Conservation (phyloP, 2,113 vertebrate species). For the Eclectus roratus region DNA sequence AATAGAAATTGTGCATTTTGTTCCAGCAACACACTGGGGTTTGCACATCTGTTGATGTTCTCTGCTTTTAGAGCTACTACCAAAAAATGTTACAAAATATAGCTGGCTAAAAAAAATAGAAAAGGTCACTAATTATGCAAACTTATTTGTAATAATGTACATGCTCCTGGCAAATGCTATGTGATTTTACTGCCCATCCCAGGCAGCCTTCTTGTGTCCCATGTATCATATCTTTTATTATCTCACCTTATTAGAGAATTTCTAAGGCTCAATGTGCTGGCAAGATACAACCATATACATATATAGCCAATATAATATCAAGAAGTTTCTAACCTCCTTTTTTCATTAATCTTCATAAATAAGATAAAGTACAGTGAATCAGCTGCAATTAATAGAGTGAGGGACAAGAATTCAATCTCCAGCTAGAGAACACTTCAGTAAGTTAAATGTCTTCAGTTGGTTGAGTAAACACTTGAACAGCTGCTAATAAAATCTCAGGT, state of each 20-base stretch:
- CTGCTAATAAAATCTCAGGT: not conserved
- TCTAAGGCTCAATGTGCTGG: not conserved
- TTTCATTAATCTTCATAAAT: not conserved
- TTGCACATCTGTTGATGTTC: not conserved
- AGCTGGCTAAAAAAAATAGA: not conserved
- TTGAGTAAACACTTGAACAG: not conserved
- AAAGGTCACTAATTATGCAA: not conserved
- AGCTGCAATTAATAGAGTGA: not conserved
- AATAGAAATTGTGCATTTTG: not conserved
- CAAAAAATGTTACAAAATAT: not conserved
- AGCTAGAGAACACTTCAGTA: not conserved
- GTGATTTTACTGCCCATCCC: not conserved
- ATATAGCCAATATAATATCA: not conserved
- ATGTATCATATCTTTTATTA: not conserved
- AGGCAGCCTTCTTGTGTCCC: not conserved
- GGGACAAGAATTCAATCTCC: not conserved
- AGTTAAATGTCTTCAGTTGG: not conserved
- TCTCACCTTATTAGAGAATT: not conserved
- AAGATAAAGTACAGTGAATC: not conserved
- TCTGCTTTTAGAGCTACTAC: not conserved
- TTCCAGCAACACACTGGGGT: not conserved
- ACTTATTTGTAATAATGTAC: not conserved
- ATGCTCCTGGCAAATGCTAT: not conserved
- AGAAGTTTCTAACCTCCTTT: not conserved
- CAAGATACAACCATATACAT: accelerated